Conservation (phyloP, 2,888 invertebrate species). For the Phlogophora meticulosa region DNA sequence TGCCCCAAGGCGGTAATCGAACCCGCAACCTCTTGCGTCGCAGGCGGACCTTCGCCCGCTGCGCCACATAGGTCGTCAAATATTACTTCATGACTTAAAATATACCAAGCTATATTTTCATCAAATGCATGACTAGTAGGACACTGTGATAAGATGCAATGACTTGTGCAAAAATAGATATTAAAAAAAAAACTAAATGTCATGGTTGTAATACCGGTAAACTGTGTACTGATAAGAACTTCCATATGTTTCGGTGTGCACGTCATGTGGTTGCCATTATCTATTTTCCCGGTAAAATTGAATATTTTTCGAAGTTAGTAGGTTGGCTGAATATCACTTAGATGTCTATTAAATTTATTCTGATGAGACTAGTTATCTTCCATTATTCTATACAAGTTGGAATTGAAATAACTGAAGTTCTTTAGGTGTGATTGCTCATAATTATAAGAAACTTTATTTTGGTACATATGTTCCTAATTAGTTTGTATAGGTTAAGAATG, state of each 20-base stretch:
- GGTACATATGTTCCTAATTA: too few species aligned
- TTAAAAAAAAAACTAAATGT: constrained; percentile 18
- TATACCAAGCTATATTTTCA: neutral
- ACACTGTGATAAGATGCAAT: constrained; percentile 7
- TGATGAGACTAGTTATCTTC: too few species aligned
- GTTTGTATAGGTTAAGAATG: too few species aligned
- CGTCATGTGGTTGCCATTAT: constrained; percentile 39
- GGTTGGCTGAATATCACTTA: too few species aligned
- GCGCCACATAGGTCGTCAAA: neutral
- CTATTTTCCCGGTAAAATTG: constrained; percentile 3
- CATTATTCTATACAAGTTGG: too few species aligned
- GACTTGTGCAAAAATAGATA: neutral
- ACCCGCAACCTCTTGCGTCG: too few species aligned
- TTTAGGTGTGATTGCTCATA: too few species aligned
- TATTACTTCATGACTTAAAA: constrained; percentile 1
- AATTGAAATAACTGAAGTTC: too few species aligned
- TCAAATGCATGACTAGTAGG: neutral
- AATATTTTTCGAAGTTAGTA: neutral
- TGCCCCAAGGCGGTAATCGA: too few species aligned
- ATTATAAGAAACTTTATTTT: too few species aligned
- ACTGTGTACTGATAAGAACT: constrained; percentile 26
- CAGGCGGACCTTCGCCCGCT: too few species aligned
- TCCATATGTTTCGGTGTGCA: constrained; percentile 33
- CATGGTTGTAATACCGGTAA: constrained; percentile 6
- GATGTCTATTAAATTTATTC: too few species aligned